Evolutionary conservation across 2,888 invertebrate species (phyloP).

Genomic region (Bhutanitis thaidina): DNA sequence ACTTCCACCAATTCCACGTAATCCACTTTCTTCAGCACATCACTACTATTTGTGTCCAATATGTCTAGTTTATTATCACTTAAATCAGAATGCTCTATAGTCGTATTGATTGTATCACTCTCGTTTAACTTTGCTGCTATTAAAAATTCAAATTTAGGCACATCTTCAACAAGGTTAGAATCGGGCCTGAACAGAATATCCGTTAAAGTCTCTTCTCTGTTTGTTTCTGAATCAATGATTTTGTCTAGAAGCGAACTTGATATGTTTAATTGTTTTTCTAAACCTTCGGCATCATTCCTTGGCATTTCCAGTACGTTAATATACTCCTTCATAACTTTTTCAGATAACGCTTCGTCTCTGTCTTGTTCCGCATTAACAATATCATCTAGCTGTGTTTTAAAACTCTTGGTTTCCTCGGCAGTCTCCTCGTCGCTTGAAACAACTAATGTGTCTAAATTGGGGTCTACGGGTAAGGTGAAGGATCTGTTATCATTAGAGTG

Average conservation of each 20-base stretch:
- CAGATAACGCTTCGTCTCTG: conserved; percentile 57
- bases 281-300: conserved; percentile 44
- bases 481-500: conserved; percentile 50
- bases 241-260: conserved; percentile 68
- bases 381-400: conserved; percentile 57
- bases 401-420: conserved; percentile 52
- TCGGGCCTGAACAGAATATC: conserved; percentile 64
- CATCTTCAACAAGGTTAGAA: conserved; percentile 52
- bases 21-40: conserved; percentile 60
- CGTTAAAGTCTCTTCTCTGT: conserved; percentile 67
- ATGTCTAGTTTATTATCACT: conserved; percentile 40
- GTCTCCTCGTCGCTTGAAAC: conserved; percentile 55
- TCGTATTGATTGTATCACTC: conserved; percentile 47
- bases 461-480: conserved; percentile 59
- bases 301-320: conserved; percentile 37
- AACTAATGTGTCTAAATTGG: conserved; percentile 63
- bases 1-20: conserved; percentile 73
- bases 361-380: conserved; percentile 64
- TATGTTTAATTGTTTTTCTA: conserved; percentile 64
- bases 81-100: conserved; percentile 26
- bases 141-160: conserved; percentile 68
- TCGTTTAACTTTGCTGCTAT: conserved; percentile 63
- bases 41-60: conserved; percentile 53
- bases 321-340: conserved; percentile 34
- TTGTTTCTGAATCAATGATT: conserved; percentile 70